Percentiles rank a stretch among this genome's conserved stretches.
These are phyloP conservation scores for Neoaliturus tenellus DNA, from an alignment of 2,888 invertebrate species.

Conservation along the genomic window DNA sequence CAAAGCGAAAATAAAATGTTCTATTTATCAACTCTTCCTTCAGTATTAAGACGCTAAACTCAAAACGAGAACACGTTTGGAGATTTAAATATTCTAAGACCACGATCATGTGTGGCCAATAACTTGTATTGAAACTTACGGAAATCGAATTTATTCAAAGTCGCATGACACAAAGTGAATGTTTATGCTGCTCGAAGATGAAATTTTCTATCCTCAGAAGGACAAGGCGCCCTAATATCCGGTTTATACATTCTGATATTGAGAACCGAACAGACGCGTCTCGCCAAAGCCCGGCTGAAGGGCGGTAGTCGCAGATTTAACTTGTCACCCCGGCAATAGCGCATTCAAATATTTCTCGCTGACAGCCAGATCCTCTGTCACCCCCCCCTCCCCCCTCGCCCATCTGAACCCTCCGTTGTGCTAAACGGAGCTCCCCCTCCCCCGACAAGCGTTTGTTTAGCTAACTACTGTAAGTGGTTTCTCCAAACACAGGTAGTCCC, in stretches of 20 bases:
- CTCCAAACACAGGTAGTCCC: neutral
- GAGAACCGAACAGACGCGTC: neutral
- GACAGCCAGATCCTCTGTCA: conserved; percentile 1
- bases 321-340: conserved; percentile 50
- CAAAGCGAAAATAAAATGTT: too few species aligned
- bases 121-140: too few species aligned
- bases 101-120: too few species aligned
- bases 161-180: too few species aligned
- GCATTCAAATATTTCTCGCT: conserved; percentile 50
- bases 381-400: neutral
- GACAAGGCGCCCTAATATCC: neutral
- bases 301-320: conserved; percentile 42
- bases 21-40: too few species aligned
- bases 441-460: neutral
- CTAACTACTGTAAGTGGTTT: conserved; percentile 25
- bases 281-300: conserved; percentile 31
- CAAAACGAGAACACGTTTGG: too few species aligned
- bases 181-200: neutral
- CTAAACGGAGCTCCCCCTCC: conserved; percentile 1
- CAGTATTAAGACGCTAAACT: too few species aligned
- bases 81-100: too few species aligned
- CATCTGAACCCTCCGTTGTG: conserved; percentile 39
- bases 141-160: too few species aligned
- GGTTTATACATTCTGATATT: neutral
- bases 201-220: neutral